Percentiles rank a stretch among this genome's conserved stretches.
These are phyloP conservation scores for Pristionchus maxplancki DNA, from an alignment of 2,888 invertebrate genomes.

Conservation along the genomic window DNA sequence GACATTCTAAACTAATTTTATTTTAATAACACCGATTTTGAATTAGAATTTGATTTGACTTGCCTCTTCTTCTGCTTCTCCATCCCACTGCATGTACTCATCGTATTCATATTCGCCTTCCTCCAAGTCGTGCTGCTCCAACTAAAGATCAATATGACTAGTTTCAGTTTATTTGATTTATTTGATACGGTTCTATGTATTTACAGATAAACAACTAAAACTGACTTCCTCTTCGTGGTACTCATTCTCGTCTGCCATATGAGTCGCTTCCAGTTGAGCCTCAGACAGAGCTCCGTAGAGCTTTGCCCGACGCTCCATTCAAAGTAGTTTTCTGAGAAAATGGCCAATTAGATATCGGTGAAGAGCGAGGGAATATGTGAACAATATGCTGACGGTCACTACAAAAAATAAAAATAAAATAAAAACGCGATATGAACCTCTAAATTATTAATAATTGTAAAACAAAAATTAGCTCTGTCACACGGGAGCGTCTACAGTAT, in stretches of 20 bases:
- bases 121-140: background rate
- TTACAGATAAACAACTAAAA: background rate
- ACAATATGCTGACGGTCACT: background rate
- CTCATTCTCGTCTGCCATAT: background rate
- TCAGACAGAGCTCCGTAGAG: slow-evolving; percentile 19
- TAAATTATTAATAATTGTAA: background rate
- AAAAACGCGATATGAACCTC: background rate
- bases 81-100: background rate
- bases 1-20: background rate
- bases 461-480: background rate
- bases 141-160: background rate
- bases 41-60: background rate
- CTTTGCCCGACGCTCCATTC: slow-evolving; percentile 8
- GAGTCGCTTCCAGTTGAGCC: background rate
- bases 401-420: background rate
- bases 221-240: background rate
- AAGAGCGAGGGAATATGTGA: background rate
- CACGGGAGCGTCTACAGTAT: background rate
- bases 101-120: slow-evolving; percentile 6
- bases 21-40: no score
- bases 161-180: background rate
- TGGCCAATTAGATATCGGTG: background rate
- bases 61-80: slow-evolving; percentile 21
- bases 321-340: background rate
- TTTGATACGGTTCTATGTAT: background rate